phyloP scores from a whole-genome alignment of 2,888 invertebrate genomes.

The Salticus scenicus region DNA sequence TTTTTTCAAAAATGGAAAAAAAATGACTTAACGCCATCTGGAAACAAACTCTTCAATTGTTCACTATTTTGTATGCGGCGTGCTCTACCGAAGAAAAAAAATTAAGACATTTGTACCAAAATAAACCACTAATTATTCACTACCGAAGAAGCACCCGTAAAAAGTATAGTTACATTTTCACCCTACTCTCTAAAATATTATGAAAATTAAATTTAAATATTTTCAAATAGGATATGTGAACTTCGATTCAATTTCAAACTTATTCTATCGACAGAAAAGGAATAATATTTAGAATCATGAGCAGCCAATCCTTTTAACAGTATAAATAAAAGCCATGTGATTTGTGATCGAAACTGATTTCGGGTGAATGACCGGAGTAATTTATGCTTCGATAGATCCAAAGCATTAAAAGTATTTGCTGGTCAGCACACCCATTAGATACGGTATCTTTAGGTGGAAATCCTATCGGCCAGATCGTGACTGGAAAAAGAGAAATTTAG shows the following conservation, averaged over 20 bases:
- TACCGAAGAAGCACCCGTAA: neutral
- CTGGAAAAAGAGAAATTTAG: neutral
- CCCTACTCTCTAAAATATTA: neutral
- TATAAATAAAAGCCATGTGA: conserved; percentile 1
- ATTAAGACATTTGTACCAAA: too few species aligned
- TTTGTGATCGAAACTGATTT: neutral
- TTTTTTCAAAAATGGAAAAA: too few species aligned
- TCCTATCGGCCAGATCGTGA: neutral
- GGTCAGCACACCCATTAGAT: neutral
- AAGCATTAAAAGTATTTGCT: neutral
- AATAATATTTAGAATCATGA: neutral
- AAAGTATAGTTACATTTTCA: neutral
- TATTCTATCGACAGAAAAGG: too few species aligned
- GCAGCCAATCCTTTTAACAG: neutral
- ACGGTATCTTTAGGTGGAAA: neutral
- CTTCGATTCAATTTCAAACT: neutral
- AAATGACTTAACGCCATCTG: too few species aligned
- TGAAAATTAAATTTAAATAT: neutral
- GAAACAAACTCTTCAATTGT: too few species aligned
- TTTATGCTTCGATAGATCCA: conserved; percentile 6
- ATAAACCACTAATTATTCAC: neutral
- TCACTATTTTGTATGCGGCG: too few species aligned
- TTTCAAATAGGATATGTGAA: neutral
- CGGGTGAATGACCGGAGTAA: neutral
- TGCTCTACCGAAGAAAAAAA: too few species aligned